Evolutionary conservation across 2,888 invertebrate species (phyloP).

Genomic region (Lottia scabra): DNA sequence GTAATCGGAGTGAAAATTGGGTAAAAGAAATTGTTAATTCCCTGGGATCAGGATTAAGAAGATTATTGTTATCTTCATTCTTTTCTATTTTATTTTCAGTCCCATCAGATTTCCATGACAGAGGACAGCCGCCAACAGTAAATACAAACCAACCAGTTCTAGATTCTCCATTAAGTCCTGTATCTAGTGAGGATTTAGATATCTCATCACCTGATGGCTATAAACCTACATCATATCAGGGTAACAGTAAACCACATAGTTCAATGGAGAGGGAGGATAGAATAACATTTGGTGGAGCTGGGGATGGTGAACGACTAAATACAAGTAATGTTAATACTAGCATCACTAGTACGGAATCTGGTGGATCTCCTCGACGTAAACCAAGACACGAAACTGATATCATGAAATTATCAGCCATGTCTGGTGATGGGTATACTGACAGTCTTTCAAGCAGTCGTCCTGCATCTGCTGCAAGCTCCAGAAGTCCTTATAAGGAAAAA

Average conservation of each 20-base stretch:
- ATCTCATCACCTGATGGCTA: background rate
- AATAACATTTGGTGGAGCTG: background rate
- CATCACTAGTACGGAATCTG: background rate
- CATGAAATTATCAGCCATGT: constrained; percentile 23
- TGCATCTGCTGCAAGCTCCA: constrained; percentile 35
- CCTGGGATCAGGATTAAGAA: too few relatives aligned
- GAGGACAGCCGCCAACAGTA: background rate
- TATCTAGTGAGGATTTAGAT: background rate
- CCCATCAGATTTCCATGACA: background rate
- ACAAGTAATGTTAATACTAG: background rate
- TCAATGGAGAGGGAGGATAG: background rate
- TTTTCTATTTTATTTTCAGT: background rate
- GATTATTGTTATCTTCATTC: too few relatives aligned
- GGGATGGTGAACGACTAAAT: background rate
- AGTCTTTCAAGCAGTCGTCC: constrained; percentile 33
- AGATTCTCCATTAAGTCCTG: constrained; percentile 2
- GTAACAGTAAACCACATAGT: background rate
- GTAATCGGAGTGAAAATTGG: too few relatives aligned
- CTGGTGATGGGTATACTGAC: constrained; percentile 31
- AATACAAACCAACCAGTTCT: background rate
- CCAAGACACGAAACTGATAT: background rate
- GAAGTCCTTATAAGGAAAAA: constrained; percentile 29
- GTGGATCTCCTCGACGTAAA: background rate
- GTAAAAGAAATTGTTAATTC: too few relatives aligned
- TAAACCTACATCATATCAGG: background rate